Conservation (phyloP, 2,888 invertebrate species). For the Tenthredo scrophulariae region DNA sequence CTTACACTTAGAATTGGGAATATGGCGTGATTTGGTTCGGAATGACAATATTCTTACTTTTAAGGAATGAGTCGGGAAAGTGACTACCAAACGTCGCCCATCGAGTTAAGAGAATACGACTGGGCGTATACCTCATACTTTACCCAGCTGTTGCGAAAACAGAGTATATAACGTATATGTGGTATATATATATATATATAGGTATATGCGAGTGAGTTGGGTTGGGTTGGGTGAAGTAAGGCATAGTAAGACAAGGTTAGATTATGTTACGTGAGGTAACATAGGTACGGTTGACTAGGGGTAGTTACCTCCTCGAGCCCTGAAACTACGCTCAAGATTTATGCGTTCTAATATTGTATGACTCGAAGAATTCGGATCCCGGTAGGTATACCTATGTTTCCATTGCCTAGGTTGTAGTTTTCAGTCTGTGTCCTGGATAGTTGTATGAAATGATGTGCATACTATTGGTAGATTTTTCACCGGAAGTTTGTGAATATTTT, state of each 20-base stretch:
- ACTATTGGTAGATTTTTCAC: background rate
- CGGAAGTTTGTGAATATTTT: background rate
- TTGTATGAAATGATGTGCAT: background rate
- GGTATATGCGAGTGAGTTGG: background rate
- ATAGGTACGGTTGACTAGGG: slow-evolving; percentile 28
- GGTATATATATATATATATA: background rate
- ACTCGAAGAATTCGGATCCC: slow-evolving; percentile 1
- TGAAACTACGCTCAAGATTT: slow-evolving; percentile 13
- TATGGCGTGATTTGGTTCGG: background rate
- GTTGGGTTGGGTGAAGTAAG: background rate
- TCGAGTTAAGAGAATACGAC: slow-evolving; percentile 20
- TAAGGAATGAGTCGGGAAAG: slow-evolving; percentile 1
- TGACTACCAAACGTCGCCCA: slow-evolving; percentile 8
- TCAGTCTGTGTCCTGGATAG: background rate
- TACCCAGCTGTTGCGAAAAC: background rate
- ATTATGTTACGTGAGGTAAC: slow-evolving; percentile 23
- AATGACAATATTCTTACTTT: slow-evolving; percentile 10
- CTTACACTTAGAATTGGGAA: background rate
- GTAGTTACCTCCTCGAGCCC: background rate
- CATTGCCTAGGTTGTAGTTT: background rate
- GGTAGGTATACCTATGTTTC: background rate
- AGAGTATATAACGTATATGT: background rate
- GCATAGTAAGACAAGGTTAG: slow-evolving; percentile 19
- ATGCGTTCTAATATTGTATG: slow-evolving; percentile 21
- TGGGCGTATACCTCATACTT: slow-evolving; percentile 10